These are phyloP conservation scores for Colletes collaris DNA, from an alignment of 2,888 invertebrate species.

Conservation along the genomic window DNA sequence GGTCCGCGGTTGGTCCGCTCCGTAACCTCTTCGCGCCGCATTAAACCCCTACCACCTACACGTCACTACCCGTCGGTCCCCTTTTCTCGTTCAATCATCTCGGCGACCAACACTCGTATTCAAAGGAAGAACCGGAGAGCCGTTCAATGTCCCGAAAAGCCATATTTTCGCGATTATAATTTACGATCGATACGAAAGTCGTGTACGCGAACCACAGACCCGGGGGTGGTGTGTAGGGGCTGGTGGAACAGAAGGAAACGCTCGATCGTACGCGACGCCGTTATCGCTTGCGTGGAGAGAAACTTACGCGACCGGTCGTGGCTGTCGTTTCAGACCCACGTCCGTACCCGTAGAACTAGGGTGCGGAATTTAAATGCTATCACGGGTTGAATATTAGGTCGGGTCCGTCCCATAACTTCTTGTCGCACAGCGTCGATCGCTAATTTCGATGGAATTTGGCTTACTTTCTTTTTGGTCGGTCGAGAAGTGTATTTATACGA, in stretches of 20 bases:
- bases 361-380: too few relatives aligned
- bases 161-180: slow-evolving; percentile 76
- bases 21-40: slow-evolving; percentile 63
- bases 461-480: too few relatives aligned
- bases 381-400: too few relatives aligned
- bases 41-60: slow-evolving; percentile 52
- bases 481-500: too few relatives aligned
- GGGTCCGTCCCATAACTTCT: too few relatives aligned
- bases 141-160: slow-evolving; percentile 76
- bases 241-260: neutral
- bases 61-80: neutral
- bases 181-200: slow-evolving; percentile 57
- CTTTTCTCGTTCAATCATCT: slow-evolving; percentile 27
- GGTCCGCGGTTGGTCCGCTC: slow-evolving; percentile 54
- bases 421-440: too few relatives aligned
- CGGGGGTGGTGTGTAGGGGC: neutral
- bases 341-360: too few relatives aligned
- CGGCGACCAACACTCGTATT: slow-evolving; percentile 51
- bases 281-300: neutral
- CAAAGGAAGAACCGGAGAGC: slow-evolving; percentile 50
- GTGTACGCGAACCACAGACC: neutral
- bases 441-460: too few relatives aligned
- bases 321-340: too few relatives aligned
- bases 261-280: neutral
- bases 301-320: too few relatives aligned